A percentile compares a stretch with the other conserved stretches of the same genome.
These are phyloP conservation scores for Apodemia duryi DNA, from an alignment of 2,888 invertebrate genomes.

Conservation along the genomic window DNA sequence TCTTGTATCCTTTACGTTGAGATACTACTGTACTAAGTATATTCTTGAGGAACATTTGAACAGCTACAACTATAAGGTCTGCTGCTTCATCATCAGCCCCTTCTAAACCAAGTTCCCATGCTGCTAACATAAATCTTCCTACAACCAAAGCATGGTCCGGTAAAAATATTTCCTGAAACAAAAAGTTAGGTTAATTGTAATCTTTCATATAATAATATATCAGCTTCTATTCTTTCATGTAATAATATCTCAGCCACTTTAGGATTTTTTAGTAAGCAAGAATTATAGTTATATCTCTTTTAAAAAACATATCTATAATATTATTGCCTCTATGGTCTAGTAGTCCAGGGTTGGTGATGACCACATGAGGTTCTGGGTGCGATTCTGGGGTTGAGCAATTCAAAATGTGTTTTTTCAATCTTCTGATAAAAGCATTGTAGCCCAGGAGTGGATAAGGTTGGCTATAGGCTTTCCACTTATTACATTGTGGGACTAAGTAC, in stretches of 20 bases:
- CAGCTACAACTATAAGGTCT: conserved; percentile 88
- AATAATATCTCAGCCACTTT: neutral
- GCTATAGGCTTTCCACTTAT: too few relatives aligned
- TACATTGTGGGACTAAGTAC: too few relatives aligned
- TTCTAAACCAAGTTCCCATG: conserved; percentile 93
- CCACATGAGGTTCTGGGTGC: too few relatives aligned
- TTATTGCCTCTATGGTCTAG: too few relatives aligned
- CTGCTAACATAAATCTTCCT: conserved; percentile 89
- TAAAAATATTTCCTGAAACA: conserved; percentile 84
- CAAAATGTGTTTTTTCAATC: too few relatives aligned
- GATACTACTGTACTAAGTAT: conserved; percentile 87
- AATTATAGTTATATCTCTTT: too few relatives aligned
- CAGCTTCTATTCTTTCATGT: too few relatives aligned
- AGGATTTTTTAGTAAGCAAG: neutral
- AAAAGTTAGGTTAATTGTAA: conserved; percentile 42
- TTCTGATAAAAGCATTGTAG: too few relatives aligned
- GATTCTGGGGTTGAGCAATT: too few relatives aligned
- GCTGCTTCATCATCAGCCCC: conserved; percentile 91
- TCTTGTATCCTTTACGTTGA: conserved; percentile 89
- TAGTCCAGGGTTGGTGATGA: too few relatives aligned
- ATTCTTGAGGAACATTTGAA: conserved; percentile 89
- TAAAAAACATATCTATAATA: too few relatives aligned
- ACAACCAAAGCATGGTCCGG: conserved; percentile 91
- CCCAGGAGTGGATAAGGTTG: too few relatives aligned
- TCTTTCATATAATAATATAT: neutral